Percentiles rank a stretch among this genome's conserved stretches.
Conservation (phyloP, 2,113 vertebrate species). For the Alligator sinensis region DNA sequence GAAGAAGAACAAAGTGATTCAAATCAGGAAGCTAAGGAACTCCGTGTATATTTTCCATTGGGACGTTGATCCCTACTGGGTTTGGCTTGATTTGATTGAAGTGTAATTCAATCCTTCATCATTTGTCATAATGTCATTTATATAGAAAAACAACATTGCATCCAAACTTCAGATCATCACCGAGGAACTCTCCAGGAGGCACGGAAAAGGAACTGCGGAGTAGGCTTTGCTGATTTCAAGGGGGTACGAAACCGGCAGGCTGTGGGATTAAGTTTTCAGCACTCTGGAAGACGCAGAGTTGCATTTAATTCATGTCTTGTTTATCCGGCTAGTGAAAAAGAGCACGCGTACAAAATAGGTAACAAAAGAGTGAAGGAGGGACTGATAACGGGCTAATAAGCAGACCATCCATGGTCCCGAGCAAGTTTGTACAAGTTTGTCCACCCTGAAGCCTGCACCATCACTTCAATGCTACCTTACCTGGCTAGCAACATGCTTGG, state of each 20-base stretch:
- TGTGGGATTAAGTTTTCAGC: neutral
- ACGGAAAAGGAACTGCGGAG: neutral
- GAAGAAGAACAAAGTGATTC: constrained; percentile 85
- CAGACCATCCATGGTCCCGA: too few species aligned
- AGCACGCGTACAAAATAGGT: neutral
- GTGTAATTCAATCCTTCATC: constrained; percentile 80
- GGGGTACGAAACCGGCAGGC: constrained; percentile 29
- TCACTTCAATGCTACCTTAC: too few species aligned
- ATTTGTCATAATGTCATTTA: constrained; percentile 84
- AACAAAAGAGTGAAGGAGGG: neutral
- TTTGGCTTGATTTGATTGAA: constrained; percentile 83
- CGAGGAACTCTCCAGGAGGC: constrained; percentile 73
- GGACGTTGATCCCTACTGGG: constrained; percentile 80
- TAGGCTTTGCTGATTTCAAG: constrained; percentile 26
- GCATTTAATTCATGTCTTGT: accelerated
- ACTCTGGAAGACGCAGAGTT: neutral
- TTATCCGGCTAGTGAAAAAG: neutral
- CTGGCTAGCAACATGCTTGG: too few species aligned
- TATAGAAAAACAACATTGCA: constrained; percentile 76
- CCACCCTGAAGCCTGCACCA: too few species aligned
- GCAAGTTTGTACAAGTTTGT: too few species aligned
- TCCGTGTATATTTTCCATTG: constrained; percentile 76
- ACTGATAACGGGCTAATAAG: too few species aligned
- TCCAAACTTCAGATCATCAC: constrained; percentile 79
- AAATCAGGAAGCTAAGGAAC: constrained; percentile 83